These are phyloP conservation scores for Sebastes steindachneri DNA, from an alignment of 2,797 vertebrate genomes.

Conservation along the genomic window DNA sequence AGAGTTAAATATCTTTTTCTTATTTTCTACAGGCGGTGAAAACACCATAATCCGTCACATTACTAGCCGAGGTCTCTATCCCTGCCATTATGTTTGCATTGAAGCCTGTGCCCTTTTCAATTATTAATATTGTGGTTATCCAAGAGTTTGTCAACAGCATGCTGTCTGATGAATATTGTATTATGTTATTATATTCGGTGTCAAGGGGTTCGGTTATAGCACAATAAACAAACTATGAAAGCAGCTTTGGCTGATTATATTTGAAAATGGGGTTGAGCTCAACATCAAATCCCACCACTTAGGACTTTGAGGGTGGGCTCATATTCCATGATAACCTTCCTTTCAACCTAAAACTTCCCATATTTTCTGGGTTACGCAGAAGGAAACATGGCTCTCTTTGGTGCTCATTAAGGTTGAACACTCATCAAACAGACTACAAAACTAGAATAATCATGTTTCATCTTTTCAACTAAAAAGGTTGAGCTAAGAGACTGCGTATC, in stretches of 20 bases:
- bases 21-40: background rate
- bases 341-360: background rate
- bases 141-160: constrained; percentile 51
- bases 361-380: constrained; percentile 11
- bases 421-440: constrained; percentile 39
- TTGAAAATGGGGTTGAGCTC: constrained; percentile 12
- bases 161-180: constrained; percentile 66
- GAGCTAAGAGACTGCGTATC: background rate
- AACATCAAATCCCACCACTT: constrained; percentile 14
- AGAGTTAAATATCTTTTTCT: too few species aligned
- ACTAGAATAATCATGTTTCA: constrained; percentile 4
- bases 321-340: background rate
- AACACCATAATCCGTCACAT: background rate
- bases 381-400: constrained; percentile 16
- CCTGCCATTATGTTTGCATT: constrained; percentile 43
- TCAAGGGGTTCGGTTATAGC: constrained; percentile 18
- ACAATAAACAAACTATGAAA: constrained; percentile 37
- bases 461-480: constrained; percentile 1
- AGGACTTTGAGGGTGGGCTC: constrained; percentile 8
- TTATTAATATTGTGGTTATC: constrained; percentile 68
- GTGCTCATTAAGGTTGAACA: constrained; percentile 28
- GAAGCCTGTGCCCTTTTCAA: constrained; percentile 64
- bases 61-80: background rate
- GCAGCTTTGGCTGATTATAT: constrained; percentile 7
- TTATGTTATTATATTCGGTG: constrained; percentile 44